These are phyloP conservation scores for Helicoverpa zea DNA, from an alignment of 1,140 invertebrate species.

Conservation along the genomic window DNA sequence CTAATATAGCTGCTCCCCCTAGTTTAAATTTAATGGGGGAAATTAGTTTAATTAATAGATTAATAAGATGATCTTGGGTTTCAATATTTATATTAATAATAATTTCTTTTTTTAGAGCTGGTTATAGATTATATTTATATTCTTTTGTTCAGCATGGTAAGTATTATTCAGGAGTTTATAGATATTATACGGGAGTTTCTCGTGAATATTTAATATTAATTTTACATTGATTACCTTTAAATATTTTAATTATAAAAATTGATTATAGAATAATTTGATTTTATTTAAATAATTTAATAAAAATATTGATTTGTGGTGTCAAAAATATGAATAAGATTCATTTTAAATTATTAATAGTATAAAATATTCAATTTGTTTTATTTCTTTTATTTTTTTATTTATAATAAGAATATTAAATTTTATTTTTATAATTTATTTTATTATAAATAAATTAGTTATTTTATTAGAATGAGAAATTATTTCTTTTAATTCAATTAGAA, in stretches of 20 bases:
- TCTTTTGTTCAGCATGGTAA: no score
- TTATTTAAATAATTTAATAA: slow-evolving; percentile 88
- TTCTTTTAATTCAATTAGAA: slow-evolving; percentile 79
- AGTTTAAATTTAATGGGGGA: no score
- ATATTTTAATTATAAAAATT: slow-evolving; percentile 87
- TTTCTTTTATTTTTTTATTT: slow-evolving; percentile 76
- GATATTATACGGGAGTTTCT: no score
- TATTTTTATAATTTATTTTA: slow-evolving; percentile 78
- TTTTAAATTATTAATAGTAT: slow-evolving; percentile 77
- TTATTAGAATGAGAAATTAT: slow-evolving; percentile 86
- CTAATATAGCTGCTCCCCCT: no score
- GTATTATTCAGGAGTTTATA: no score
- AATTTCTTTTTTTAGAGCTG: no score
- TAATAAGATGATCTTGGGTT: no score
- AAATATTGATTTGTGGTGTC: slow-evolving; percentile 89
- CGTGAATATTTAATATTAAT: slow-evolving; percentile 88
- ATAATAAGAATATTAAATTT: slow-evolving; percentile 65
- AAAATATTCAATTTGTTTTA: slow-evolving; percentile 72
- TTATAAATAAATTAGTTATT: no score
- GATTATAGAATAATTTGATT: slow-evolving; percentile 85
- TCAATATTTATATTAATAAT: no score
- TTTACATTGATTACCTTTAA: slow-evolving; percentile 88
- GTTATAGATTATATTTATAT: no score
- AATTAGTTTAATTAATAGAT: no score
- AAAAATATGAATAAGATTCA: slow-evolving; percentile 84